Evolutionary conservation across 1,140 invertebrate species (phyloP).

Genomic region (Stegodyphus dumicola): DNA sequence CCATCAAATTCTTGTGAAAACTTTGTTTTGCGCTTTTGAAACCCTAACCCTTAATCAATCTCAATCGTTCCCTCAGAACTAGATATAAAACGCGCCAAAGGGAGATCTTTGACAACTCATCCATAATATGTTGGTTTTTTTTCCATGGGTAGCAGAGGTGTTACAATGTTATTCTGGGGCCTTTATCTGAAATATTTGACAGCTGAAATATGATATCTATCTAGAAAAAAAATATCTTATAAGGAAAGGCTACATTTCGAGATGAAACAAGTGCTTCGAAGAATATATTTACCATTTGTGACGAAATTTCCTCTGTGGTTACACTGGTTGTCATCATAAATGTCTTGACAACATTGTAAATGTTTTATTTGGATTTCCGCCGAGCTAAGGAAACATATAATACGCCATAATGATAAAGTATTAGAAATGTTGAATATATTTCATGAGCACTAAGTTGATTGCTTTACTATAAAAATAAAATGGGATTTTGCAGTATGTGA

Average conservation of each 20-base stretch:
- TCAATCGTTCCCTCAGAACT: conserved; percentile 36
- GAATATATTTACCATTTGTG: too few relatives aligned
- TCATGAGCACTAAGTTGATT: neutral
- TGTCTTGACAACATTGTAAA: too few relatives aligned
- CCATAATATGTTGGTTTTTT: conserved; percentile 38
- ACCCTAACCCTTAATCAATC: conserved; percentile 33
- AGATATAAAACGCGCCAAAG: conserved; percentile 48
- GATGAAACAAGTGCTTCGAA: neutral
- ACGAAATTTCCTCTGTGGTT: too few relatives aligned
- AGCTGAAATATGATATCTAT: conserved; percentile 55
- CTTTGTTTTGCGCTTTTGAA: neutral
- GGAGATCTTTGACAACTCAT: conserved; percentile 46
- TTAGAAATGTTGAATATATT: neutral
- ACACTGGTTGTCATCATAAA: too few relatives aligned
- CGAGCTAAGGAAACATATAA: too few relatives aligned
- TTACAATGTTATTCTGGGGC: conserved; percentile 50
- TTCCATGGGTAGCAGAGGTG: conserved; percentile 9
- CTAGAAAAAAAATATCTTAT: neutral
- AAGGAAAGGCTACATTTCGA: conserved; percentile 28
- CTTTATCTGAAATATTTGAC: conserved; percentile 51
- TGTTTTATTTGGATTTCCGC: too few relatives aligned
- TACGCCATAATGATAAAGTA: too few relatives aligned
- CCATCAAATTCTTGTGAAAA: too few relatives aligned
- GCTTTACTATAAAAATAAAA: conserved; percentile 3
- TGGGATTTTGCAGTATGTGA: neutral